phyloP scores from a whole-genome alignment of 2,888 invertebrate genomes.

The Polietes domitor region DNA sequence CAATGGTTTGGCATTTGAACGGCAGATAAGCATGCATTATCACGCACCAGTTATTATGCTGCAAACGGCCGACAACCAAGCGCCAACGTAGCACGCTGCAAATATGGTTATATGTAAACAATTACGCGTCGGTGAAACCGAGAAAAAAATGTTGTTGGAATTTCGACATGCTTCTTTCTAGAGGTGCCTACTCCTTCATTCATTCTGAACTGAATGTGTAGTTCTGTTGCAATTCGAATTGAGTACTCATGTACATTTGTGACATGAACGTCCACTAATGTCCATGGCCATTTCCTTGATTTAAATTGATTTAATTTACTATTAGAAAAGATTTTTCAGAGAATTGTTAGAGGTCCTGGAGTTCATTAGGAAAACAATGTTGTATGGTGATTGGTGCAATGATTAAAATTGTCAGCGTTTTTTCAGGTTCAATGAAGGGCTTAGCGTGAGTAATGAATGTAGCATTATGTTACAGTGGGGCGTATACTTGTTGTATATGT shows the following conservation, averaged over 20 bases:
- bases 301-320: not conserved
- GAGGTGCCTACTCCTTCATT: not conserved
- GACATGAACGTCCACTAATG: constrained; percentile 2
- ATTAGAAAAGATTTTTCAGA: not conserved
- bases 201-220: not conserved
- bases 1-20: not conserved
- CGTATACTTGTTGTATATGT: too few species aligned
- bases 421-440: too few species aligned
- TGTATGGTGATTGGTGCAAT: not conserved
- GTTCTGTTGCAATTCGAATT: constrained; percentile 20
- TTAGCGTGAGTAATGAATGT: too few species aligned
- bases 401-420: too few species aligned
- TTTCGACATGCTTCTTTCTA: too few species aligned
- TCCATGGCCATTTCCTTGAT: not conserved
- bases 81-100: not conserved
- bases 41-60: constrained; percentile 47
- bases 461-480: too few species aligned
- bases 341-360: constrained; percentile 2
- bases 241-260: not conserved
- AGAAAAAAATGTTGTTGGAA: not conserved
- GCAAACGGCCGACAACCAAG: not conserved
- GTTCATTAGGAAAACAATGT: not conserved
- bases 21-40: constrained; percentile 43
- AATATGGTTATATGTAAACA: not conserved
- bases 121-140: not conserved